Percentiles rank a stretch among this genome's conserved stretches.
Conservation (phyloP, 2,113 vertebrate species). For the Channa argus region DNA sequence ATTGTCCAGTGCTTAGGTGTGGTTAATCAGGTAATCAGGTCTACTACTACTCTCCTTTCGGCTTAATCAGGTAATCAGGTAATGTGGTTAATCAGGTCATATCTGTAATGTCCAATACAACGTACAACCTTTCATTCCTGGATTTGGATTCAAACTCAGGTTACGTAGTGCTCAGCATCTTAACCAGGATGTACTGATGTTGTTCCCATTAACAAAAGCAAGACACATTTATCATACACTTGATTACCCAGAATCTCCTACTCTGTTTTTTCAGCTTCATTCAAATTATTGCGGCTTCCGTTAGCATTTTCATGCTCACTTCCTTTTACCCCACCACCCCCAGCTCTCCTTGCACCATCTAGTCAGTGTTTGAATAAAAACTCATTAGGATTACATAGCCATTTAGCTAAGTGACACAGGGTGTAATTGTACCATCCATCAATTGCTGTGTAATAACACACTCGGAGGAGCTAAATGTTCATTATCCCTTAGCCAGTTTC, state of each 20-base stretch:
- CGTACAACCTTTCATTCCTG: background rate
- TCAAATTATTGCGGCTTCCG: conserved; percentile 4
- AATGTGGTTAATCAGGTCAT: background rate
- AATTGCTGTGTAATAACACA: conserved; percentile 84
- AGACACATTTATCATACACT: conserved; percentile 35
- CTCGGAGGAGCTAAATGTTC: conserved; percentile 84
- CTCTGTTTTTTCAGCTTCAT: background rate
- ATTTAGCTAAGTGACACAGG: conserved; percentile 86
- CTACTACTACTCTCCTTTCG: too few relatives aligned
- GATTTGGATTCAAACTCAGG: conserved; percentile 25
- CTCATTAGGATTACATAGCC: conserved; percentile 85
- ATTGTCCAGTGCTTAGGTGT: too few relatives aligned
- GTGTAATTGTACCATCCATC: conserved; percentile 88
- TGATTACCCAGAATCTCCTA: conserved; percentile 2
- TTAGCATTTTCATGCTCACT: conserved; percentile 14
- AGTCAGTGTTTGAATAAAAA: conserved; percentile 84
- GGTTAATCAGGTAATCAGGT: background rate
- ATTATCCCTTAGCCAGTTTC: conserved; percentile 82
- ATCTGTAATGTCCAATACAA: background rate
- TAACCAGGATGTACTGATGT: conserved; percentile 1
- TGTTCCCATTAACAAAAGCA: conserved; percentile 1
- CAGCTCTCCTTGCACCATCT: conserved; percentile 67
- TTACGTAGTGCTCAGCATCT: conserved; percentile 8
- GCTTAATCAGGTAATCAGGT: too few relatives aligned
- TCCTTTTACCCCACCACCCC: background rate